A percentile compares a stretch with the other conserved stretches of the same genome.
phyloP scores from a whole-genome alignment of 1,140 invertebrate genomes.

The Samia ricini region DNA sequence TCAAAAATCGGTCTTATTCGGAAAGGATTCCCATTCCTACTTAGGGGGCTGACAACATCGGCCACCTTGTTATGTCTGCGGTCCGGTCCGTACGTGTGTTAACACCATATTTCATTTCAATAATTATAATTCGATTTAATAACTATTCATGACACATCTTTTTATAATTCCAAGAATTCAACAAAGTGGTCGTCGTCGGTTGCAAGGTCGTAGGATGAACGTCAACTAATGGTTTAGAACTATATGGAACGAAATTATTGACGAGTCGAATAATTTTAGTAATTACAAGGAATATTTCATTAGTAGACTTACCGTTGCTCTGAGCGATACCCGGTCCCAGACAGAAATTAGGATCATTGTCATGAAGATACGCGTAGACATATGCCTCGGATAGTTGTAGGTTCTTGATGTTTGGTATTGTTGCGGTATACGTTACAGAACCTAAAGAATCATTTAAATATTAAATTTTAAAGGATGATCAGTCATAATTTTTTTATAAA shows the following conservation, averaged over 20 bases:
- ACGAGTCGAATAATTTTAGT: neutral
- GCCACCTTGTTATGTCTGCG: no score
- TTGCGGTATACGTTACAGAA: constrained; percentile 1
- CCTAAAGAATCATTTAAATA: neutral
- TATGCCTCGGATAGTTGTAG: constrained; percentile 3
- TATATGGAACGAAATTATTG: neutral
- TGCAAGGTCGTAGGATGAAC: no score
- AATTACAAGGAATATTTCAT: neutral
- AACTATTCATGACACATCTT: no score
- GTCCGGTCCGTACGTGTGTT: no score
- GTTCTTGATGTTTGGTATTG: constrained; percentile 3
- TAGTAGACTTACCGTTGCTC: neutral
- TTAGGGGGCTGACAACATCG: no score
- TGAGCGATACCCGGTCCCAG: constrained; percentile 3
- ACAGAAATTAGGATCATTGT: neutral
- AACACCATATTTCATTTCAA: no score
- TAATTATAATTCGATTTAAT: no score
- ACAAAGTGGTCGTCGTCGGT: no score
- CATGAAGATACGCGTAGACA: constrained; percentile 3
- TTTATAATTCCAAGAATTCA: no score
- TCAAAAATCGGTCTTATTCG: no score
- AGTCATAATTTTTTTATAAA: neutral
- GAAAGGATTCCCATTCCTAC: no score
- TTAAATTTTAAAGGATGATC: neutral
- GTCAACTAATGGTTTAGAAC: no score